Conservation (phyloP, 2,888 invertebrate species). For the Gymnosoma rotundatum region DNA sequence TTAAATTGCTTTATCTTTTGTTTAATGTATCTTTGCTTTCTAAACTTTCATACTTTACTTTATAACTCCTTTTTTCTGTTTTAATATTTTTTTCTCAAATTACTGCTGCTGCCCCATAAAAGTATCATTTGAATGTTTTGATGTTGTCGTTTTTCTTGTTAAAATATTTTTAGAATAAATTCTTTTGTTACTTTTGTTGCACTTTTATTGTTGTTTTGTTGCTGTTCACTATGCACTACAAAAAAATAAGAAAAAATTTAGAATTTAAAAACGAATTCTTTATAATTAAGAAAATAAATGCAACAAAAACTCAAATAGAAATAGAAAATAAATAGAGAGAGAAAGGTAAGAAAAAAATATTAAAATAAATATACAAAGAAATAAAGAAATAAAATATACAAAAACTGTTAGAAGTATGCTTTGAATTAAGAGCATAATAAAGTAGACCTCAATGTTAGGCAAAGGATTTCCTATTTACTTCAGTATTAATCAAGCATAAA, state of each 20-base stretch:
- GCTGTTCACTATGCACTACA: conserved; percentile 20
- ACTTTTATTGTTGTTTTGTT: conserved; percentile 58
- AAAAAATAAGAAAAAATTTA: background rate
- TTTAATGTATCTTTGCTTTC: conserved; percentile 27
- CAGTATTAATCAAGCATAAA: conserved; percentile 57
- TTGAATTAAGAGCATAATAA: conserved; percentile 9
- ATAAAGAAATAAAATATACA: background rate
- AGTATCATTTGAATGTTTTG: conserved; percentile 45
- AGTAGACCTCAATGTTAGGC: conserved; percentile 11
- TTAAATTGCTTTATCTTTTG: conserved; percentile 58
- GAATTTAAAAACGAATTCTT: conserved; percentile 4
- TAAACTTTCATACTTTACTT: conserved; percentile 26
- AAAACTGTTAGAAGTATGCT: conserved; percentile 37
- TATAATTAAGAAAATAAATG: conserved; percentile 59
- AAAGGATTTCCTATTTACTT: conserved; percentile 8
- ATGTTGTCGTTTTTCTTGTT: conserved; percentile 13
- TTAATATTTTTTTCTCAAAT: background rate
- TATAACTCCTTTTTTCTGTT: background rate
- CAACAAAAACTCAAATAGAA: conserved; percentile 37
- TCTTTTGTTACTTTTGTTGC: conserved; percentile 64
- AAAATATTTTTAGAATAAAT: conserved; percentile 52
- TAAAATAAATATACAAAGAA: conserved; percentile 24
- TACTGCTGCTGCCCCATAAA: conserved; percentile 11
- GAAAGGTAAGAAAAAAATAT: background rate
- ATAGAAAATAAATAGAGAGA: background rate